Base-by-base conservation (phyloP, 2,888 invertebrate genomes). In the Pollenia angustigena region DNA sequence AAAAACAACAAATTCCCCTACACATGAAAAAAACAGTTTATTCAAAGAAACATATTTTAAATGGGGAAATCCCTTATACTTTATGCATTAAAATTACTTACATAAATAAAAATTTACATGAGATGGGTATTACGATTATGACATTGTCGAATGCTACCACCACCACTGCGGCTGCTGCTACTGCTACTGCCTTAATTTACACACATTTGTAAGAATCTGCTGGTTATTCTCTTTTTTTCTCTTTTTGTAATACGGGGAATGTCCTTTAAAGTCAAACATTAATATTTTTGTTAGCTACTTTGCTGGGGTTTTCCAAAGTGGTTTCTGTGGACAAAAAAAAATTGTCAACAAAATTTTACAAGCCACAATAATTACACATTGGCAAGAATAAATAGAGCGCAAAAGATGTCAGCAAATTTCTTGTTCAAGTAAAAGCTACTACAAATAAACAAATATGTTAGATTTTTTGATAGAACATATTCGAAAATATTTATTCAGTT, bases 1-100 rank as follows among this genome's bases (percentile, higher is more conserved):
- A 11, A 32, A 50, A 4, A 44, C 42, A 12, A 58, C 56, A 18
- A 50, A 71, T 50, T 23, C 52, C 54, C 46, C 56, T 48, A 44
- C 71, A 71, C 44, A 23, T 12, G 4, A 32, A 32, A 44, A 12
- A 64, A 44, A 18, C 52, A 69, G 14, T 14, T 42, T 40, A 42
- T 60, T 60, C 32, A 18, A 75, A 44, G 12, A 23, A 58, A 23
- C 23, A 23, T 23, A 23, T 23, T 23, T 23, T 23, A 23, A 23
- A 23, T 23, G 23, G 23, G 64, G 32, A 80, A 64, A 71, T 72
- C 64, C 64, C 64, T 32, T 6, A 62, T 62, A 60, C 23, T 66
- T 60, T 10, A 10, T 62, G 62, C 4, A 42, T 42, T 62, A 16
- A 64, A 44, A 62, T 62, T 44, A 32, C 58, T 62, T 18, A 32